These are phyloP conservation scores for Cephalotes varians DNA, from an alignment of 2,888 invertebrate species.

Conservation along the genomic window DNA sequence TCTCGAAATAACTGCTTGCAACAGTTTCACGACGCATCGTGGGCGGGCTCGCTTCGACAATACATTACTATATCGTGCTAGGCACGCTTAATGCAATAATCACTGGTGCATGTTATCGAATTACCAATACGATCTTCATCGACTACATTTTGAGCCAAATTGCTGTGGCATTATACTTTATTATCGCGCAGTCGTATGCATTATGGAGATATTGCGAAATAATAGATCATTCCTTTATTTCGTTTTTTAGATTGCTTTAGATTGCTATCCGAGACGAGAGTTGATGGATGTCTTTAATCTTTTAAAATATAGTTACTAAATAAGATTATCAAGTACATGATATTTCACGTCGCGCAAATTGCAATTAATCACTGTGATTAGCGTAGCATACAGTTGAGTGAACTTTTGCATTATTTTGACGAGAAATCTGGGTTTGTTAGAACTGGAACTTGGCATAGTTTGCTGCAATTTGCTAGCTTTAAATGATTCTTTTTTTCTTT, in stretches of 20 bases:
- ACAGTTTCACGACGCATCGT: background rate
- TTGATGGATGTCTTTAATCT: background rate
- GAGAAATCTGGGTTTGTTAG: conserved; percentile 2
- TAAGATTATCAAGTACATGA: background rate
- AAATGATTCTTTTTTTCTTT: background rate
- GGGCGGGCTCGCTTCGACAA: background rate
- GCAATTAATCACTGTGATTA: conserved; percentile 19
- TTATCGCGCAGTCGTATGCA: background rate
- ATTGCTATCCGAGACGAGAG: background rate
- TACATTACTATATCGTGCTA: background rate
- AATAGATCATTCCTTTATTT: background rate
- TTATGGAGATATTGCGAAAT: background rate
- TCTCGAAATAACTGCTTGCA: background rate
- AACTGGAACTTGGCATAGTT: conserved; percentile 16
- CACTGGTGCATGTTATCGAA: conserved; percentile 22
- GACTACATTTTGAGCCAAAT: background rate
- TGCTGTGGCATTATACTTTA: background rate
- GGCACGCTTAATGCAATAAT: conserved; percentile 11
- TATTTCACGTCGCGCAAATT: background rate
- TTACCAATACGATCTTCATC: conserved; percentile 17
- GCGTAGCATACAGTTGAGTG: background rate
- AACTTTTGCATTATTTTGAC: conserved; percentile 16
- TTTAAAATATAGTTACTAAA: background rate
- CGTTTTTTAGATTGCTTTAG: background rate
- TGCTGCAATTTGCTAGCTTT: background rate